Percentiles rank a stretch among this genome's conserved stretches.
These are phyloP conservation scores for Gortyna flavago DNA, from an alignment of 2,888 invertebrate genomes.

Conservation along the genomic window DNA sequence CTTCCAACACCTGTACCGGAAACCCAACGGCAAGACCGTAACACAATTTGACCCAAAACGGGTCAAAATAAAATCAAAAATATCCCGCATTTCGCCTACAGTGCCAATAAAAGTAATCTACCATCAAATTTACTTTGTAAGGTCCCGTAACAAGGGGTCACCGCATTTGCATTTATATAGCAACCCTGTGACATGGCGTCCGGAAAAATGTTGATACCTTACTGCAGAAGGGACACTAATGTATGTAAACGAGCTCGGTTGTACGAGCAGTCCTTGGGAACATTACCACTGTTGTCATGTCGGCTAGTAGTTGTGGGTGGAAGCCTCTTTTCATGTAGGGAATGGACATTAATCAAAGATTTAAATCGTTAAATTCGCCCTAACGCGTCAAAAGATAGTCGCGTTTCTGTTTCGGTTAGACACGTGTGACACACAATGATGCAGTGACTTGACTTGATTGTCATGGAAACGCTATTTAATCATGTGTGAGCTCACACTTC, in stretches of 20 bases:
- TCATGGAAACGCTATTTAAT: not conserved
- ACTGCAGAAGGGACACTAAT: constrained; percentile 36
- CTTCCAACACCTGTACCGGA: not conserved
- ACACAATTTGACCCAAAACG: constrained; percentile 33
- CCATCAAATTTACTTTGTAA: constrained; percentile 66
- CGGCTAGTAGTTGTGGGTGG: not conserved
- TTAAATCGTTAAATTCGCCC: not conserved
- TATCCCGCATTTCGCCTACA: constrained; percentile 39
- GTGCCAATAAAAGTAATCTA: constrained; percentile 63
- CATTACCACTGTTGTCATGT: constrained; percentile 29
- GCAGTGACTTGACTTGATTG: not conserved
- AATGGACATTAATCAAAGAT: constrained; percentile 5
- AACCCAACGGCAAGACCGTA: constrained; percentile 6
- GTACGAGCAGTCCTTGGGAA: constrained; percentile 1
- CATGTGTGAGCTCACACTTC: not conserved
- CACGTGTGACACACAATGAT: not conserved
- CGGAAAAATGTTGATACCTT: constrained; percentile 50
- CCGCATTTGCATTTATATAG: constrained; percentile 78
- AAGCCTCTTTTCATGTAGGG: constrained; percentile 3
- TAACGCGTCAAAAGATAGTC: not conserved
- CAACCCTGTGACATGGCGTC: constrained; percentile 62
- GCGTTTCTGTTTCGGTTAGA: not conserved
- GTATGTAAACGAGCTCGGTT: constrained; percentile 47
- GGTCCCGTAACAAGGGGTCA: constrained; percentile 69
- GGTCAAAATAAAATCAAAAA: constrained; percentile 56